phyloP scores from a whole-genome alignment of 2,113 vertebrate species.

The Phyllopteryx taeniolatus region DNA sequence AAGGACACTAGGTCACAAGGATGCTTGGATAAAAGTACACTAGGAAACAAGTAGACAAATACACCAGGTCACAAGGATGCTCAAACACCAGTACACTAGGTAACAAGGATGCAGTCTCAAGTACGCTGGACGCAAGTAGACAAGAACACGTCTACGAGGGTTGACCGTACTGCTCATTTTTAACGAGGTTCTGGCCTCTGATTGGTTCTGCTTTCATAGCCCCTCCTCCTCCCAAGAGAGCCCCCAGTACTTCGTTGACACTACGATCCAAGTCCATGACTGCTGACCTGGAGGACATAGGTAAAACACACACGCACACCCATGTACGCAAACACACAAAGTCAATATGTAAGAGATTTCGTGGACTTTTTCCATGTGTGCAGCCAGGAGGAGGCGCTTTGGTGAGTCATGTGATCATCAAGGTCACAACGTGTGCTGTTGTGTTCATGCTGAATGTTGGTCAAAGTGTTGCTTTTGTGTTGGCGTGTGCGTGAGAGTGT shows the following conservation, averaged over 20 bases:
- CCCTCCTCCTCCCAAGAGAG: constrained; percentile 91
- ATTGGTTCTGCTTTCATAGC: constrained; percentile 69
- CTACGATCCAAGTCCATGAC: constrained; percentile 98
- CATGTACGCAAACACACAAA: constrained; percentile 12
- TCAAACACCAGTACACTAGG: too few species aligned
- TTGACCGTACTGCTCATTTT: constrained; percentile 8
- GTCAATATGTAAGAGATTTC: constrained; percentile 17
- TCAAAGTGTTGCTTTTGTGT: background rate
- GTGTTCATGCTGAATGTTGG: background rate
- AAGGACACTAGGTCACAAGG: too few species aligned
- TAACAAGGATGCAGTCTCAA: too few species aligned
- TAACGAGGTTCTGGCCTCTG: background rate
- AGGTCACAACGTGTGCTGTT: background rate
- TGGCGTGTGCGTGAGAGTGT: constrained; percentile 1
- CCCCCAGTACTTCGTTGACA: constrained; percentile 92
- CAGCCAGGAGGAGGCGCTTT: constrained; percentile 89
- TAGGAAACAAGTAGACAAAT: too few species aligned
- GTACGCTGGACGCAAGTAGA: too few species aligned
- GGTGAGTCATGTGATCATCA: constrained; percentile 79
- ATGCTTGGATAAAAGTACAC: too few species aligned
- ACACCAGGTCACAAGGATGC: too few species aligned
- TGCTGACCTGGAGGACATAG: constrained; percentile 93
- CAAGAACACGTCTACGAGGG: too few species aligned
- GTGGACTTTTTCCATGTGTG: constrained; percentile 54
- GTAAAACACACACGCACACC: constrained; percentile 62